Evolutionary conservation across 2,113 vertebrate genomes (phyloP).

Genomic region (Cololabis saira): DNA sequence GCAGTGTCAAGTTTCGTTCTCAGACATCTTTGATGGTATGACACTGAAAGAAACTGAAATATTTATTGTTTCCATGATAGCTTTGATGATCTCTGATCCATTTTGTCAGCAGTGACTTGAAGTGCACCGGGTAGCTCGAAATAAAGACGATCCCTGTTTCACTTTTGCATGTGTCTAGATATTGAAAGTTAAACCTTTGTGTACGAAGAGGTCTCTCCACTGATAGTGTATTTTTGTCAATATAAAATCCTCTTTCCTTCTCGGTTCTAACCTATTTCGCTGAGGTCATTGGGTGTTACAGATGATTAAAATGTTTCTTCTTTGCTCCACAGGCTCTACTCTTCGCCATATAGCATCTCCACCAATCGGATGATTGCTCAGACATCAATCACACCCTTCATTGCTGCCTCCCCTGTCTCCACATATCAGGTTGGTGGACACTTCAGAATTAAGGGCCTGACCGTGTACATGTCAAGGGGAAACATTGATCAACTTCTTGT

Average conservation of each 20-base stretch:
- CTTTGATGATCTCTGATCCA: conserved; percentile 58
- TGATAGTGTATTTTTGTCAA: background rate
- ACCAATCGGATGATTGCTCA: conserved; percentile 99
- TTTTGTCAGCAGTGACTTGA: conserved; percentile 50
- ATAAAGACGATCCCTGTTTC: conserved; percentile 32
- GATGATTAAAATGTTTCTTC: conserved; percentile 12
- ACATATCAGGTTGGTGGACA: conserved; percentile 94
- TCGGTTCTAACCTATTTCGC: background rate
- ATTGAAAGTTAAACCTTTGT: background rate
- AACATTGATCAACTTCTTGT: background rate
- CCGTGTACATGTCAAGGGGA: background rate
- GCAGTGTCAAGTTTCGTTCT: conserved; percentile 53
- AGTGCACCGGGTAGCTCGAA: conserved; percentile 30
- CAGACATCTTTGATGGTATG: conserved; percentile 48
- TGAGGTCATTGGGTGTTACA: background rate
- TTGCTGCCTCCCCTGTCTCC: conserved; percentile 98
- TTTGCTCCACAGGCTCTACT: conserved; percentile 90
- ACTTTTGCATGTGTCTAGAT: conserved; percentile 20
- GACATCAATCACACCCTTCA: conserved; percentile 99
- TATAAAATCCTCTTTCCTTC: background rate
- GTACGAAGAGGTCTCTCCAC: conserved; percentile 2
- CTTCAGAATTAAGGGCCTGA: background rate
- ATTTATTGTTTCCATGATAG: conserved; percentile 61
- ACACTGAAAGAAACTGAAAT: conserved; percentile 51
- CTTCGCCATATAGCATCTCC: conserved; percentile 98